Conservation (phyloP, 2,888 invertebrate species). For the Piscicola geometra region DNA sequence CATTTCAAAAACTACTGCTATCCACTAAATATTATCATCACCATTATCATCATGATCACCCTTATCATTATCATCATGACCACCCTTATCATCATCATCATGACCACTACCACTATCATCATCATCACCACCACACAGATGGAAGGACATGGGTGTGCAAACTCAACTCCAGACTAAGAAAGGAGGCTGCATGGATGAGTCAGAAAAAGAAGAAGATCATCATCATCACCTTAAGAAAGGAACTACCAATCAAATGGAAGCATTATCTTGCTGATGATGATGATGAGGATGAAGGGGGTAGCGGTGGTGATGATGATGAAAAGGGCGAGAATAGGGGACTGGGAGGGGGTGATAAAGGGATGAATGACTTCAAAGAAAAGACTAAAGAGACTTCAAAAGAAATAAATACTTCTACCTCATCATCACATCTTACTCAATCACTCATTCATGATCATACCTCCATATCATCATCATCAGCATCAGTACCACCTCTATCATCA, state of each 20-base stretch:
- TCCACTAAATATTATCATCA: not conserved
- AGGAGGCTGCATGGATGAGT: constrained; percentile 8
- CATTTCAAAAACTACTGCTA: not conserved
- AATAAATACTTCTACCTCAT: no score
- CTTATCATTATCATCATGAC: constrained; percentile 23
- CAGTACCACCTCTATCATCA: not conserved
- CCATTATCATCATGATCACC: constrained; percentile 15
- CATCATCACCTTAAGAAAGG: not conserved
- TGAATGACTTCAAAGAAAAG: no score
- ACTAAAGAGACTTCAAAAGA: no score
- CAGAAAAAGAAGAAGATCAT: not conserved
- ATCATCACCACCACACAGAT: not conserved
- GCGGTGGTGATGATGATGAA: constrained; percentile 13
- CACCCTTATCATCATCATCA: constrained; percentile 16
- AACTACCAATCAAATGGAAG: not conserved
- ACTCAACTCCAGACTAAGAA: not conserved
- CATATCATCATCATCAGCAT: no score
- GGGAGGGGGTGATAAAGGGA: not conserved
- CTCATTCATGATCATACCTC: no score
- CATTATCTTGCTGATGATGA: constrained; percentile 10
- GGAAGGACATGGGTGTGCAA: constrained; percentile 2
- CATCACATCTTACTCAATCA: no score
- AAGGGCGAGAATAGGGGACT: not conserved
- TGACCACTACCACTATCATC: constrained; percentile 26
- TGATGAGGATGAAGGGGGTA: constrained; percentile 3